phyloP scores from a whole-genome alignment of 92 coral and sea anemone genomes.

The Blastomussa wellsi region DNA sequence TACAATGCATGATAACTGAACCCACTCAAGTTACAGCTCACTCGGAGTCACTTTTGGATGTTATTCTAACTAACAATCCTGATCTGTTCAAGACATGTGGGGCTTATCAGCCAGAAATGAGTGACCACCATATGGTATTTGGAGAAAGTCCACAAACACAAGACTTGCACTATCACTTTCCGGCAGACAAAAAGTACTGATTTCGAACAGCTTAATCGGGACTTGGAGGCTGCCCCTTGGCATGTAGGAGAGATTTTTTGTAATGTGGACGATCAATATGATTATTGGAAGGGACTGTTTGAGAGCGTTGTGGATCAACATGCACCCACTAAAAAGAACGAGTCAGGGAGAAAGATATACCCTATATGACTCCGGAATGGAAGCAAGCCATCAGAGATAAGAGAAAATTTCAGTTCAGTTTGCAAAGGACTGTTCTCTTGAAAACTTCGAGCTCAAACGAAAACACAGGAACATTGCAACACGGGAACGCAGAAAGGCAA shows the following conservation, averaged over 20 bases:
- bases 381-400: too few relatives aligned
- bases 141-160: slow-evolving; percentile 64
- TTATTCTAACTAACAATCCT: slow-evolving; percentile 46
- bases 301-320: slow-evolving; percentile 46
- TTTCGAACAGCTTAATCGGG: slow-evolving; percentile 65
- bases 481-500: slow-evolving; percentile 56
- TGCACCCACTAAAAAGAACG: slow-evolving; percentile 51
- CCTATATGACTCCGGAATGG: slow-evolving; percentile 54
- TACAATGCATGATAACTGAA: slow-evolving; percentile 58
- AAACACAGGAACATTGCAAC: slow-evolving; percentile 66
- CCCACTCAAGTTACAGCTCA: slow-evolving; percentile 49
- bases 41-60: slow-evolving; percentile 45
- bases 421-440: slow-evolving; percentile 57
- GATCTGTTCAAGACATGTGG: slow-evolving; percentile 54
- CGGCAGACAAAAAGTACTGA: slow-evolving; percentile 60
- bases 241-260: slow-evolving; percentile 57
- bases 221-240: slow-evolving; percentile 61
- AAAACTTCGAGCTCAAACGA: slow-evolving; percentile 51
- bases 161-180: slow-evolving; percentile 50
- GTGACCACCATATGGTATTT: slow-evolving; percentile 62
- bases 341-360: slow-evolving; percentile 57
- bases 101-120: slow-evolving; percentile 55
- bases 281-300: slow-evolving; percentile 57
- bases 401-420: slow-evolving; percentile 62
- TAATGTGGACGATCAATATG: slow-evolving; percentile 48